Evolutionary conservation across 2,113 vertebrate genomes (phyloP), one percentile per base, ranked within the genome.

Genomic region (Melanocharis versteri): DNA sequence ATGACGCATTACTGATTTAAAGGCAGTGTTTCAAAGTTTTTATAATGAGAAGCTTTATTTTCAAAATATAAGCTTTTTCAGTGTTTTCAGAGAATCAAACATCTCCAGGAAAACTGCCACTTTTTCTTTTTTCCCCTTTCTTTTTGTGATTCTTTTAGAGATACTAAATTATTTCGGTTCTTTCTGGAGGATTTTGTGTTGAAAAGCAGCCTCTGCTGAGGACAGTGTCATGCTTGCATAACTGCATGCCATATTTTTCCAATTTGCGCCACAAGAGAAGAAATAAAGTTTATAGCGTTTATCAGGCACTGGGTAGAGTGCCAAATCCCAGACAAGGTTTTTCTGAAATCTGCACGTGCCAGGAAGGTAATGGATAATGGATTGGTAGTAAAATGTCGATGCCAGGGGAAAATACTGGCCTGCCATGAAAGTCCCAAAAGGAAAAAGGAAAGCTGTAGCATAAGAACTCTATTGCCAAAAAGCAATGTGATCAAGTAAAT

Each of bases 351-450:
- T 90, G 54, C 86, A 90, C 4, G 4, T 81, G 94, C 86, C 79
- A 81, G 72, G 76, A 87, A 89, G 89, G 86, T 66, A 86, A 92
- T 83, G 71, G 83, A 81, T 95, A 95, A 89, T 81, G 93, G 91
- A 92, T 66, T 83, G 58, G 68, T 96, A 60, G 68, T 93, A 78
- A 92, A 92, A 64, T 60, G 31, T 81, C 9, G 0, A 66, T 75
- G 72, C 85, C 64, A 77, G 54, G 64, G 68, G 68, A 89, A 90
- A 93, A 96, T 94, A 58, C 33, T 90, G 71, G 39, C 62, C 58
- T 92, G 47, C 71, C 50, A 30, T 69, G 50, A 77, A 78, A 86
- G 75, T 86, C 71, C 58, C 60, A 13, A 54, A 92, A 89, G 79
- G 42, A 69, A 80, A 90, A 91, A 90, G 50, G 42, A 80, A 90